phyloP scores from a whole-genome alignment of 1,140 invertebrate genomes.

The Eulimnadia texana region DNA sequence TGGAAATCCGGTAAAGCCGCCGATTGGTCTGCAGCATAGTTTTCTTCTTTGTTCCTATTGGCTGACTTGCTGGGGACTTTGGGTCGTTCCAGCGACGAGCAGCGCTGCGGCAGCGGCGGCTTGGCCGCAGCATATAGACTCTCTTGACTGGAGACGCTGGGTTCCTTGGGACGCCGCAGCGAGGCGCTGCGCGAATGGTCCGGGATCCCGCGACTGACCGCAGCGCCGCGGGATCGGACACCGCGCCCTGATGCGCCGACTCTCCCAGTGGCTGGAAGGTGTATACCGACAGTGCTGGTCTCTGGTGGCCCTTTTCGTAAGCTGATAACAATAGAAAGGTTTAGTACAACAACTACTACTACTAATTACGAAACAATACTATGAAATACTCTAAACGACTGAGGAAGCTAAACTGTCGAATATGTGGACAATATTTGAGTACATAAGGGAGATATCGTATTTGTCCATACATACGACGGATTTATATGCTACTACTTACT shows the following conservation, averaged over 20 bases:
- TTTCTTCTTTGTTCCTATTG: background rate
- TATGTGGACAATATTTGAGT: too few species aligned
- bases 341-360: too few species aligned
- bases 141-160: background rate
- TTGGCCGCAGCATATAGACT: background rate
- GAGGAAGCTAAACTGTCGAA: too few species aligned
- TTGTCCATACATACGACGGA: too few species aligned
- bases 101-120: constrained; percentile 44
- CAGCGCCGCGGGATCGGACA: constrained; percentile 1
- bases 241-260: background rate
- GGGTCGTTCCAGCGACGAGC: constrained; percentile 64
- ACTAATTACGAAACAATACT: too few species aligned
- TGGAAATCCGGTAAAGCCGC: constrained; percentile 30
- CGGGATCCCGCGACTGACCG: background rate
- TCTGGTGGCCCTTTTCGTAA: constrained; percentile 68
- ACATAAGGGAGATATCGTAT: too few species aligned
- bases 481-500: too few species aligned
- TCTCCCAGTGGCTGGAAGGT: constrained; percentile 70
- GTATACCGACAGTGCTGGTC: constrained; percentile 69
- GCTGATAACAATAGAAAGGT: constrained; percentile 31
- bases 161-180: background rate
- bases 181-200: background rate
- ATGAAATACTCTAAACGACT: too few species aligned
- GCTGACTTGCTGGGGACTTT: constrained; percentile 31
- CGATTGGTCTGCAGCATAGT: constrained; percentile 21